phyloP scores from a whole-genome alignment of 2,797 vertebrate species.

The Phaenicophaeus curvirostris region DNA sequence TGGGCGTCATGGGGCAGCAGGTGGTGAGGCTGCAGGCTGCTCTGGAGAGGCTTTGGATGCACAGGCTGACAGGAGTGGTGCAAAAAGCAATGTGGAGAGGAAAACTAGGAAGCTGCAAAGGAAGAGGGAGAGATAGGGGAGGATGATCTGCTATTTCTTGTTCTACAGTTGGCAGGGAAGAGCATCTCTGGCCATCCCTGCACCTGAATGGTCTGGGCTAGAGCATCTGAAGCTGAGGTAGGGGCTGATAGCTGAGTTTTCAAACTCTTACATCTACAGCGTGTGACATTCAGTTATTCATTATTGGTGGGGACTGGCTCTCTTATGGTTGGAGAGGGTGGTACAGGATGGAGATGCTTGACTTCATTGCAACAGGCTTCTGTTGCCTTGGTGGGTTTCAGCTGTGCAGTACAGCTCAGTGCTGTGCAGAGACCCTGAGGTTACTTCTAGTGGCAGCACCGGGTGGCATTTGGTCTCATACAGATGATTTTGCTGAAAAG shows the following conservation, averaged over 20 bases:
- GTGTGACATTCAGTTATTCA: background rate
- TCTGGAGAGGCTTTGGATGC: background rate
- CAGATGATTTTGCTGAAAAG: background rate
- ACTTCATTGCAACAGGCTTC: background rate
- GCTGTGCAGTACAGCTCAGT: background rate
- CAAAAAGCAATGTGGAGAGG: background rate
- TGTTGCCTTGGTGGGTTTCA: background rate
- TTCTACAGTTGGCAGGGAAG: background rate
- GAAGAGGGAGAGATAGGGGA: background rate
- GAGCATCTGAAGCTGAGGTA: background rate
- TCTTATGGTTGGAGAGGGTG: background rate
- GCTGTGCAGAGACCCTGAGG: background rate
- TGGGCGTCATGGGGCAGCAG: background rate
- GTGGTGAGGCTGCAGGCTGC: background rate
- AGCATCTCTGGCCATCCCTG: background rate
- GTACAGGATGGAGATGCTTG: background rate
- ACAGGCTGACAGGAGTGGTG: background rate
- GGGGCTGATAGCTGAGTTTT: background rate
- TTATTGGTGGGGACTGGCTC: background rate
- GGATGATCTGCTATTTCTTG: background rate
- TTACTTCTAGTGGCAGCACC: background rate
- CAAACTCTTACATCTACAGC: background rate
- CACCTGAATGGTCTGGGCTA: background rate
- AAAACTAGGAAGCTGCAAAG: background rate
- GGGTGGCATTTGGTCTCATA: background rate